These are phyloP conservation scores for Strix uralensis DNA, from an alignment of 2,113 vertebrate species.

Conservation along the genomic window DNA sequence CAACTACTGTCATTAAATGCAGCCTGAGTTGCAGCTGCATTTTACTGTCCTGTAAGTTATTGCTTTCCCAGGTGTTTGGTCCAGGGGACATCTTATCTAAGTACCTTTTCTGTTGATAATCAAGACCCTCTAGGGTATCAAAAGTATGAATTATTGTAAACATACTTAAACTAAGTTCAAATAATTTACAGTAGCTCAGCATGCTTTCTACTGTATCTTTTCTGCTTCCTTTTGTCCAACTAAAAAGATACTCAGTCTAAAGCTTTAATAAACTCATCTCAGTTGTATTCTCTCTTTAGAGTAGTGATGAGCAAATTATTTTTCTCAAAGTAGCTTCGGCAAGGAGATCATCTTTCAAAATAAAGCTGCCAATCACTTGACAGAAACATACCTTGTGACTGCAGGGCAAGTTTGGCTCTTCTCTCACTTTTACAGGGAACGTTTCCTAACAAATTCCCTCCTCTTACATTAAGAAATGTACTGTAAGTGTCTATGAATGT, in stretches of 20 bases:
- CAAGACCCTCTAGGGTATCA: background rate
- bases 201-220: background rate
- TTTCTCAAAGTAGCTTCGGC: background rate
- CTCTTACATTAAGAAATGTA: background rate
- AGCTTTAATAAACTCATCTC: background rate
- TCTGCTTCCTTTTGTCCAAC: background rate
- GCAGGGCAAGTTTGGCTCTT: background rate
- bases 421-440: background rate
- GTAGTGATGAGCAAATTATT: background rate
- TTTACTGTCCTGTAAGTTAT: conserved; percentile 25
- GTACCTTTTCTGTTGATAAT: conserved; percentile 19
- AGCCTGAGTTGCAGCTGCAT: conserved; percentile 38
- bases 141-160: background rate
- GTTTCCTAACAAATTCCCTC: background rate
- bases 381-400: background rate
- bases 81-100: background rate
- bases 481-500: background rate
- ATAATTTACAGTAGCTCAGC: background rate
- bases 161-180: background rate
- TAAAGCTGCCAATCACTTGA: background rate
- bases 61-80: conserved; percentile 60
- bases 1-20: conserved; percentile 36
- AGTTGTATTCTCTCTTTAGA: background rate
- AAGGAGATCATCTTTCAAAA: background rate
- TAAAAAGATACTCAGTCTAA: background rate